These are phyloP conservation scores for Meiosimyza platycephala DNA, from an alignment of 2,888 invertebrate genomes.

Conservation along the genomic window DNA sequence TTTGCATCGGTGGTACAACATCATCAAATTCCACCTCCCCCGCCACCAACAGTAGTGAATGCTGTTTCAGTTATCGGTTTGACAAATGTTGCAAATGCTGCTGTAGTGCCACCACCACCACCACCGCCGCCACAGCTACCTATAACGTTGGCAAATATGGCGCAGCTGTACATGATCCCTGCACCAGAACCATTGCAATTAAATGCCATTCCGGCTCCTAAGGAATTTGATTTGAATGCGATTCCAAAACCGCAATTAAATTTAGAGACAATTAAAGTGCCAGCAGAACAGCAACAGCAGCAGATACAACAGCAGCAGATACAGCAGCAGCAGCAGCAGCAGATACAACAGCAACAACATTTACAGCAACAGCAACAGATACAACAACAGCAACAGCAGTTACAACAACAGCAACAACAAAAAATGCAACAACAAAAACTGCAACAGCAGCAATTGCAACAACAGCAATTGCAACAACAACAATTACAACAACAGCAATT, in stretches of 20 bases:
- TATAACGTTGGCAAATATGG: slow-evolving; percentile 54
- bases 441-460: slow-evolving; percentile 32
- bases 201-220: slow-evolving; percentile 74
- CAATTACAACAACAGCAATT: slow-evolving; percentile 32
- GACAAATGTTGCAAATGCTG: slow-evolving; percentile 45
- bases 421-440: slow-evolving; percentile 36
- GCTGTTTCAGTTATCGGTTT: slow-evolving; percentile 51
- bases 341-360: not conserved
- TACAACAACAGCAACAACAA: slow-evolving; percentile 35
- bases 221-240: slow-evolving; percentile 72
- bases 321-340: not conserved
- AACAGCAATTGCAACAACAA: slow-evolving; percentile 26
- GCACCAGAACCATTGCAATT: slow-evolving; percentile 72
- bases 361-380: slow-evolving; percentile 24
- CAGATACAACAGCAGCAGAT: slow-evolving; percentile 12
- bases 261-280: slow-evolving; percentile 71
- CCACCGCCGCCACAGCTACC: slow-evolving; percentile 60
- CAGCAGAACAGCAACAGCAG: slow-evolving; percentile 52
- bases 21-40: slow-evolving; percentile 55
- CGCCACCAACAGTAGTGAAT: slow-evolving; percentile 47
- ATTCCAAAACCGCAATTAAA: slow-evolving; percentile 73
- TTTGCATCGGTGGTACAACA: slow-evolving; percentile 36
- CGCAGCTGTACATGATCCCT: slow-evolving; percentile 67
- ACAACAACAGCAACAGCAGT: slow-evolving; percentile 21
- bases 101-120: slow-evolving; percentile 53